Conservation (phyloP, 2,888 invertebrate genomes). For the Sminthurinus aureus region DNA sequence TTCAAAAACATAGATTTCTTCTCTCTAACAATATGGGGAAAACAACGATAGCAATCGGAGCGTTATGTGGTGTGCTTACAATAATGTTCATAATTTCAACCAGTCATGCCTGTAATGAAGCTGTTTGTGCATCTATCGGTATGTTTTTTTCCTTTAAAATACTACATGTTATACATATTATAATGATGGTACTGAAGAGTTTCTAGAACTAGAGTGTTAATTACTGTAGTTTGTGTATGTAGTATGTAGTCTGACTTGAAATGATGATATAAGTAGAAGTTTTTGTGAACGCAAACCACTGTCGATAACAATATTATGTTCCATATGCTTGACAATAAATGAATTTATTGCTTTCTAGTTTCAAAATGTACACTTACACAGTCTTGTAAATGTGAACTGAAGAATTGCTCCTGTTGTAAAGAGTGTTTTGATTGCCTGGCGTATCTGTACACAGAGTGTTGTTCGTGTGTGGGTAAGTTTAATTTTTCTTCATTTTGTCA, state of each 20-base stretch:
- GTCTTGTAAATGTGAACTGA: constrained; percentile 93
- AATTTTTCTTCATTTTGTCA: neutral
- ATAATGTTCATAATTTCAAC: constrained; percentile 45
- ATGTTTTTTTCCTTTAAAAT: too few species aligned
- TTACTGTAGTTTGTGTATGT: too few species aligned
- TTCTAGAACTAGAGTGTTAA: too few species aligned
- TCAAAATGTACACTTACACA: constrained; percentile 96
- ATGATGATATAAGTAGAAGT: too few species aligned
- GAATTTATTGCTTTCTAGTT: constrained; percentile 69
- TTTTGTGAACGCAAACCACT: too few species aligned
- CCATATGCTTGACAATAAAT: too few species aligned
- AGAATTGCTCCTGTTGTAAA: constrained; percentile 92
- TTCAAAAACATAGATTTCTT: too few species aligned
- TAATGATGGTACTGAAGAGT: too few species aligned
- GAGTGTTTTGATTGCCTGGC: constrained; percentile 91
- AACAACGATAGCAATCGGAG: constrained; percentile 15
- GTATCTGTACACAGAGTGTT: constrained; percentile 90
- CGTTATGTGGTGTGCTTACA: constrained; percentile 25
- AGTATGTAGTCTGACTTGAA: too few species aligned
- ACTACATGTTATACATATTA: too few species aligned
- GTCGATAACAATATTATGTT: too few species aligned
- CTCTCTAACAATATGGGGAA: neutral
- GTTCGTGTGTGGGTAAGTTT: constrained; percentile 93
- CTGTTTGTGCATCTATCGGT: constrained; percentile 86
- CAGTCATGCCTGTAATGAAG: constrained; percentile 79